Conservation (phyloP, 2,888 invertebrate genomes). For the Plebejus anna region DNA sequence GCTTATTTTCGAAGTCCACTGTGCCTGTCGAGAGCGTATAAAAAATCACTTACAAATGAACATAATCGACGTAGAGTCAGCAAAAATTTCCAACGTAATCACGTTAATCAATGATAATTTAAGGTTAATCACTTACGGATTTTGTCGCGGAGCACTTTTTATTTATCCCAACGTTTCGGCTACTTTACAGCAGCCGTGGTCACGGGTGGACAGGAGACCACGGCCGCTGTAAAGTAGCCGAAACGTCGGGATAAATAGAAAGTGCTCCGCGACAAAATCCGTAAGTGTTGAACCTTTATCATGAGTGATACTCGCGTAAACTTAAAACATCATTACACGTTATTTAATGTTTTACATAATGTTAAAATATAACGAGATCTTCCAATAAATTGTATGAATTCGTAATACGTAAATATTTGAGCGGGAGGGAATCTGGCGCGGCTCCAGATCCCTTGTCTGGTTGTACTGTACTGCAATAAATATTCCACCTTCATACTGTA, state of each 20-base stretch:
- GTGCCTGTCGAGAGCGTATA: background rate
- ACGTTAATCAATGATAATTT: background rate
- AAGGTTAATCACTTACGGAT: no score
- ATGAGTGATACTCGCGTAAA: no score
- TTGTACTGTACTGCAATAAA: conserved; percentile 34
- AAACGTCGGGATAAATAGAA: no score
- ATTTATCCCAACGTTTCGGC: no score
- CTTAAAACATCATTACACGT: no score
- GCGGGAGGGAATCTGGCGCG: conserved; percentile 33
- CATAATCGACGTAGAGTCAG: background rate
- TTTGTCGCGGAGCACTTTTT: no score
- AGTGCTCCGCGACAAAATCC: no score
- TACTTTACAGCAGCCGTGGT: no score
- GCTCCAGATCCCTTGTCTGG: conserved; percentile 36
- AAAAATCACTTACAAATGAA: background rate
- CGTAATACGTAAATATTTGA: conserved; percentile 34
- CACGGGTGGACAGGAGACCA: no score
- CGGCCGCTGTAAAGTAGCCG: no score
- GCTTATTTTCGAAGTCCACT: no score
- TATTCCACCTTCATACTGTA: conserved; percentile 33
- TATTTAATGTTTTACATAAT: conserved; percentile 21
- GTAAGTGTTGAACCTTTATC: no score
- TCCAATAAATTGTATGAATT: conserved; percentile 26
- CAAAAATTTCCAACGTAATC: background rate
- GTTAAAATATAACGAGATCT: conserved; percentile 10